Evolutionary conservation across 1,140 invertebrate genomes (phyloP), one percentile per base, ranked within the genome.

Genomic region (Macrobrachium nipponense): DNA sequence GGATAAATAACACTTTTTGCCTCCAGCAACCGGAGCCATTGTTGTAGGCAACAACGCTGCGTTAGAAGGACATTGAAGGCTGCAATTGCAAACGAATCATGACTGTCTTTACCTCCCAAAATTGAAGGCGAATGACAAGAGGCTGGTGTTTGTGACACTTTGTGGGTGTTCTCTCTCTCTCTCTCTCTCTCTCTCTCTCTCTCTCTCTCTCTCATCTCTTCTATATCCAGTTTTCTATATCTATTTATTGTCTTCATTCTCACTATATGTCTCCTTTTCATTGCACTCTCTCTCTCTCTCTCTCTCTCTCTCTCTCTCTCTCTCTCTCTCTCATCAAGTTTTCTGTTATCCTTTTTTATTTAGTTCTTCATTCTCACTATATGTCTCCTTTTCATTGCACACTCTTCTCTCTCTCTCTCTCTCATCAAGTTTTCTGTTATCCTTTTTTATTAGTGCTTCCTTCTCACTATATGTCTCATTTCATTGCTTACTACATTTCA

Each of bases 121-220:
- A 10, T 68, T 11, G 8, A 5, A 10, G n/a, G 15, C 18, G 27
- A 44, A 15, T 27, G 18, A 15, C 27, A 27, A 73, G 68, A 23
- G 0, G 36, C 6, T 18, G n/a, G 15, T 73, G 70, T 73, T 27
- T 73, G 70, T 51, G 27, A 18, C 36, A 73, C 36, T 23, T 18
- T 18, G 36, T 36, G 10, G 12, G 36, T 73, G 70, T 51, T 18
- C 70, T 36, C 8, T 36, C 23, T 73, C 70, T 73, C 64, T 68
- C 64, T 68, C 64, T 68, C 64, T 68, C 64, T 68, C 64, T 68
- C 64, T 68, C 64, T 68, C 64, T 68, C 64, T 68, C 64, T 68
- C 7, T 68, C 64, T 68, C 64, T 68, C 64, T 68, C 64, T 68
- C 64, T 68, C 10, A 8, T 68, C 64, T 68, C 64, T 68, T 7